These are phyloP conservation scores for Sitobion miscanthi DNA, from an alignment of 1,140 invertebrate genomes.

Conservation along the genomic window DNA sequence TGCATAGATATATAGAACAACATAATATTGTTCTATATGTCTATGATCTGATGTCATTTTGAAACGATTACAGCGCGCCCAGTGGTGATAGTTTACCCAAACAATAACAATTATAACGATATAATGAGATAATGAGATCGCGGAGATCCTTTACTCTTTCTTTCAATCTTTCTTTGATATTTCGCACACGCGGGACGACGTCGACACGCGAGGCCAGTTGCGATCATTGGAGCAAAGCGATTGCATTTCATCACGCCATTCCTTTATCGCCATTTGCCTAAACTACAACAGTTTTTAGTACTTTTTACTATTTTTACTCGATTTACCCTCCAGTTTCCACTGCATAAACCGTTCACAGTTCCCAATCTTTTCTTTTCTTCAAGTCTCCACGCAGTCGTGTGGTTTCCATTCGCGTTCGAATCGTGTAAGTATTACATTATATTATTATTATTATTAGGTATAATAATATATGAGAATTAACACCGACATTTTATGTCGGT, in stretches of 20 bases:
- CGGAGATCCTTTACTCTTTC: no score
- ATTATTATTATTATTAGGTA: background rate
- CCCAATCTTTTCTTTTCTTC: background rate
- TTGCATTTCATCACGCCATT: conserved; percentile 21
- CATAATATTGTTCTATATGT: no score
- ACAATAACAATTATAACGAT: no score
- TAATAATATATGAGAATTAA: background rate
- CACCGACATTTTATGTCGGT: background rate
- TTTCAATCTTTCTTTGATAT: no score
- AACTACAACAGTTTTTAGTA: background rate
- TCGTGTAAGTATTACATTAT: background rate
- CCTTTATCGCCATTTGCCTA: background rate
- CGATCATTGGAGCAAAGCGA: background rate
- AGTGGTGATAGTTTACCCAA: no score
- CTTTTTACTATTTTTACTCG: background rate
- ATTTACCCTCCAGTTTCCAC: background rate
- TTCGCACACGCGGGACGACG: background rate
- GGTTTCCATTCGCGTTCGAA: background rate
- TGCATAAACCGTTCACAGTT: background rate
- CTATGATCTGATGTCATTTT: no score
- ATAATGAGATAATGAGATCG: no score
- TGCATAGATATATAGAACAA: no score
- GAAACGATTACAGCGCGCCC: no score
- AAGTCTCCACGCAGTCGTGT: background rate
- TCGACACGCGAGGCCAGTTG: background rate